A percentile compares a stretch with the other conserved stretches of the same genome.
These are phyloP conservation scores for Cottus gobio DNA, from an alignment of 2,113 vertebrate genomes.

Conservation along the genomic window DNA sequence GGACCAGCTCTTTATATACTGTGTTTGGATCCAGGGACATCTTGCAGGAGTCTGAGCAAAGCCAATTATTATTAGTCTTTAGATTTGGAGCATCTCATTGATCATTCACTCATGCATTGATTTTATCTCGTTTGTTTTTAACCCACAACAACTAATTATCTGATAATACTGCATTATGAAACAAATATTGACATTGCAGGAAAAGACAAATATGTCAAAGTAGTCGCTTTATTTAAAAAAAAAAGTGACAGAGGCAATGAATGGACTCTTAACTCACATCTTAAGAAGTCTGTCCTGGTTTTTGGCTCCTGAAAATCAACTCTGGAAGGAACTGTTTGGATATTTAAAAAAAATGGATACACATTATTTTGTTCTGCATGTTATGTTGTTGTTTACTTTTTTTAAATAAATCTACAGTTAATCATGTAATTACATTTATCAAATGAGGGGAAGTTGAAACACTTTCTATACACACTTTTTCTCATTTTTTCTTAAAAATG, in stretches of 20 bases:
- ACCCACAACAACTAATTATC: background rate
- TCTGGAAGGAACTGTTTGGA: constrained; percentile 68
- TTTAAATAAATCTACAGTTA: background rate
- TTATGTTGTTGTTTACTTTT: background rate
- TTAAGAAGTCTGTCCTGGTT: constrained; percentile 80
- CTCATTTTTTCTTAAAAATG: background rate
- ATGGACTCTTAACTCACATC: constrained; percentile 75
- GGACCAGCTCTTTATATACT: constrained; percentile 80
- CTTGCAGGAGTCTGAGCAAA: constrained; percentile 74
- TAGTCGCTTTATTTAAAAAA: background rate
- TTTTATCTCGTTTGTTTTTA: background rate
- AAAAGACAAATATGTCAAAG: background rate
- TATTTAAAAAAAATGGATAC: background rate
- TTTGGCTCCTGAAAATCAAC: constrained; percentile 80
- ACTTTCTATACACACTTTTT: background rate
- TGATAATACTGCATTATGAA: background rate
- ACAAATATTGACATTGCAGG: background rate
- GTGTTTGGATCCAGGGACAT: constrained; percentile 84
- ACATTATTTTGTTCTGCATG: background rate
- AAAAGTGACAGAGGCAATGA: background rate
- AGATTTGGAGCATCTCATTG: background rate
- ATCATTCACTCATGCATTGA: background rate
- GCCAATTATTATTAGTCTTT: background rate
- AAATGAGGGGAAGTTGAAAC: background rate
- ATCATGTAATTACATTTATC: background rate